Conservation (phyloP, 2,888 invertebrate species). For the Tetheella fluctuosa region DNA sequence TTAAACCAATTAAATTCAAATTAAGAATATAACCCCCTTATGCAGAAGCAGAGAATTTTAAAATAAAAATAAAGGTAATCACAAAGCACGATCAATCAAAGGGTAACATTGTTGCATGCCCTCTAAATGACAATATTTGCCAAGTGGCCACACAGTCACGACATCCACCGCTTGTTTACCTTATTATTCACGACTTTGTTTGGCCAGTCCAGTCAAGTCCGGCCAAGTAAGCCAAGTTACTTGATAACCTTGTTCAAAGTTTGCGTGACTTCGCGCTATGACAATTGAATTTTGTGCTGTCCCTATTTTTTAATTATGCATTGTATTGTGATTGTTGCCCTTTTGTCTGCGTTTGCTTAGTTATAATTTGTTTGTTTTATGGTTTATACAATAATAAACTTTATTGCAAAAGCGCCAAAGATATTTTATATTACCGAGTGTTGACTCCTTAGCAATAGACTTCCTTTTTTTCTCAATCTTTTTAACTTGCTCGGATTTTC, state of each 20-base stretch:
- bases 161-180: conserved; percentile 65
- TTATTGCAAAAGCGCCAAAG: neutral
- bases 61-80: too few relatives aligned
- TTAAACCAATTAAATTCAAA: neutral
- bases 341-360: neutral
- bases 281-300: conserved; percentile 60
- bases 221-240: conserved; percentile 37
- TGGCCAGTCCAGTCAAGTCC: conserved; percentile 55
- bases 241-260: conserved; percentile 44
- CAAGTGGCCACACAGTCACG: conserved; percentile 62
- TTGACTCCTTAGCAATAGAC: too few relatives aligned
- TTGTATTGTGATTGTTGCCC: conserved; percentile 35
- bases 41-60: too few relatives aligned
- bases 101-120: conserved; percentile 67
- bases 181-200: conserved; percentile 77
- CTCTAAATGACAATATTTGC: conserved; percentile 71
- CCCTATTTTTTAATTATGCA: conserved; percentile 45
- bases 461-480: neutral
- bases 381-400: too few relatives aligned
- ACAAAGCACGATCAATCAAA: conserved; percentile 78
- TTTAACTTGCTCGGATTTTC: neutral
- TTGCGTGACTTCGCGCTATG: conserved; percentile 72
- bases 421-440: too few relatives aligned
- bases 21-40: too few relatives aligned
- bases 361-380: neutral